Base-by-base conservation (phyloP, 1,140 invertebrate genomes). In the Campodea augens region DNA sequence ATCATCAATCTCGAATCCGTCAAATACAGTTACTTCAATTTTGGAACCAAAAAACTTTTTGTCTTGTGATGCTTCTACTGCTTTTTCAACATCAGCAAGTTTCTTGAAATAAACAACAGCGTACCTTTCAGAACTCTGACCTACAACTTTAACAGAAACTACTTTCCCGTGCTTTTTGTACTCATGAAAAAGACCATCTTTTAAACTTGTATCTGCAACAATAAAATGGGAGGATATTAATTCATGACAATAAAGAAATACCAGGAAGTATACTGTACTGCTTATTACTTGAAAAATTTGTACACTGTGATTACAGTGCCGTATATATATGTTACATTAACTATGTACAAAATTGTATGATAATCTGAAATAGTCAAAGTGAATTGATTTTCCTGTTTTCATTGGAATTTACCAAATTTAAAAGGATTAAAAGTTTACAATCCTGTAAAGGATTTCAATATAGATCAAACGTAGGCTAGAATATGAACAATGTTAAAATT, bases 111-210 rank as follows among this genome's bases (percentile, higher is more conserved):
- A 90, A 37, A 84, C 86, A 44, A 91, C 70, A 41, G 86, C 87
- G 65, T 84, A 85, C 51, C 87, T 68, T 50, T 85, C 81, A 15
- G 74, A 73, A 47, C 77, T 83, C 53, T 81, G 72, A 1, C 84
- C 86, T 19, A 83, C 75, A 18, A 93, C 73, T 58, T 85, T 90
- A 22, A 97, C 90, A 72, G 84, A 88, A 51, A 85, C 86, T 53
- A 97, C 88, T 69, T 95, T 96, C 22, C 91, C 90, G 66, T 96
- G 87, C 56, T 96, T 96, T 67, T 96, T 95, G 70, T 95, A 97
- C 64, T 96, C 91, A 67, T 97, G 91, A 68, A 90, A 97, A 47
- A 97, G 73, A 47, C 90, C 90, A 67, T 97, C 92, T 67, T 95
- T 90, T 47, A 97, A 69, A 48, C 87, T 93, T 48, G 87, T 90